Evolutionary conservation across 2,797 vertebrate genomes (phyloP).

Genomic region (Typhlichthys subterraneus): DNA sequence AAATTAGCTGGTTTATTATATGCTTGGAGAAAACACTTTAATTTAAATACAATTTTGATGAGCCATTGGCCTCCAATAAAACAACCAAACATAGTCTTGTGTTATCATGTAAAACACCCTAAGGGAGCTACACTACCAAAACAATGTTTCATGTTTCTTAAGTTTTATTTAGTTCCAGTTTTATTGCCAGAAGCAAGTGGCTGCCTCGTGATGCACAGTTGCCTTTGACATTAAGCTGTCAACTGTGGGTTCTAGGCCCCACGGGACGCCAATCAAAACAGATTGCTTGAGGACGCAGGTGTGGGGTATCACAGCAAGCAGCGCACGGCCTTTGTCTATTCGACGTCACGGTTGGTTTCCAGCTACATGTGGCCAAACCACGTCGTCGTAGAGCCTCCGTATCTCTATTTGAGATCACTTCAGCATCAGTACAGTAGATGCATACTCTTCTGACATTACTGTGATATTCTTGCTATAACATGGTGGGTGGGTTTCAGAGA

Average conservation of each 20-base stretch:
- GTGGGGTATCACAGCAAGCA: conserved; percentile 28
- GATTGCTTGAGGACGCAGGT: conserved; percentile 41
- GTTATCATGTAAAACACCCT: background rate
- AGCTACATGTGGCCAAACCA: conserved; percentile 12
- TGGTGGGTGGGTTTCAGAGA: background rate
- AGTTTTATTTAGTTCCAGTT: too few species aligned
- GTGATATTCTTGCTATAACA: background rate
- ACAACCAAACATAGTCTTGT: conserved; percentile 9
- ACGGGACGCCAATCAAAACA: background rate
- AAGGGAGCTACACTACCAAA: background rate
- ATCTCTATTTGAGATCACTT: background rate
- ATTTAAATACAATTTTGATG: too few species aligned
- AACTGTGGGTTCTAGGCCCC: conserved; percentile 2
- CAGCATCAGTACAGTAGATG: background rate
- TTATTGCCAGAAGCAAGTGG: conserved; percentile 1
- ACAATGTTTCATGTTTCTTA: background rate
- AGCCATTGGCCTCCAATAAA: conserved; percentile 2
- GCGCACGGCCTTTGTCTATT: conserved; percentile 47
- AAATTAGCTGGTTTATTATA: too few species aligned
- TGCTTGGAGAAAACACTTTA: too few species aligned
- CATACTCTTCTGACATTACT: conserved; percentile 1
- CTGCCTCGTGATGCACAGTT: conserved; percentile 11
- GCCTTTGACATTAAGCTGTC: conserved; percentile 24
- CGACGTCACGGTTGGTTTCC: conserved; percentile 41
- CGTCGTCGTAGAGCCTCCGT: conserved; percentile 14